Percentiles rank a stretch among this genome's conserved stretches.
phyloP scores from a whole-genome alignment of 2,797 vertebrate species.

The Sebastes cheni region DNA sequence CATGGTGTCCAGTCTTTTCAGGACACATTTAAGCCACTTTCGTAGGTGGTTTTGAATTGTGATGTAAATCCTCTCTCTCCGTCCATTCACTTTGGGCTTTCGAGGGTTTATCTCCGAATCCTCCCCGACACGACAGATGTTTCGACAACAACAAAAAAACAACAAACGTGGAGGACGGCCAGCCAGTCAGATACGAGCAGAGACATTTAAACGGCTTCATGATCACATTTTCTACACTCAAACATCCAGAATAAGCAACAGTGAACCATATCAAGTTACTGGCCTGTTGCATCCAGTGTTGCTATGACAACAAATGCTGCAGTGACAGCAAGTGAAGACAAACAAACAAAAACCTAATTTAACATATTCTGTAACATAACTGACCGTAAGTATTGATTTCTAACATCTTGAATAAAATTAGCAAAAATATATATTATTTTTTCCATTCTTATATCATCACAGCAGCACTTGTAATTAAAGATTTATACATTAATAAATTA shows the following conservation, averaged over 20 bases:
- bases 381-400: fast-evolving
- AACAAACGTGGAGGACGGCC: neutral
- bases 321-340: neutral
- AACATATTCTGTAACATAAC: neutral
- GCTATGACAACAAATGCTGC: constrained; percentile 6
- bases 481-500: neutral
- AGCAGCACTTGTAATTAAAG: neutral
- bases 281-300: neutral
- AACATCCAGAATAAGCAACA: neutral
- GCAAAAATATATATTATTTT: too few relatives aligned
- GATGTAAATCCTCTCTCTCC: neutral
- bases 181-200: neutral
- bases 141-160: neutral
- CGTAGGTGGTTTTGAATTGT: neutral
- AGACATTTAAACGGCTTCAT: neutral
- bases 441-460: neutral
- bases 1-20: neutral
- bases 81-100: constrained; percentile 15
- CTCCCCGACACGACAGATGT: neutral
- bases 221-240: neutral
- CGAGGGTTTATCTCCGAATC: constrained; percentile 16
- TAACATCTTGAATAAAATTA: neutral
- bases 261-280: neutral
- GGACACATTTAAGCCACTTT: neutral
- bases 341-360: neutral